These are phyloP conservation scores for Lepidocyrtinus sp. DNA, from an alignment of 2,888 invertebrate genomes.

Conservation along the genomic window DNA sequence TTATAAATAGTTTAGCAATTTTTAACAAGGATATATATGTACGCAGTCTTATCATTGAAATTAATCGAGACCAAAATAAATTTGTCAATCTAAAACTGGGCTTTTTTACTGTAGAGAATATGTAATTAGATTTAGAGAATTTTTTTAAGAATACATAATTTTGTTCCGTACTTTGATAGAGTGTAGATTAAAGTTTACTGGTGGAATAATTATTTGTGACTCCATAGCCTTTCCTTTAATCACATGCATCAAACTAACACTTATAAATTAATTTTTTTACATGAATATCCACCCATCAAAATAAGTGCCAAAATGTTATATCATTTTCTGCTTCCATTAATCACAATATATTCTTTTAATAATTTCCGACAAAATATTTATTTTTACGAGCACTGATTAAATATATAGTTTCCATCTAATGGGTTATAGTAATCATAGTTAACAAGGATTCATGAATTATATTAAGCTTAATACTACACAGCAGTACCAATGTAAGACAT, in stretches of 20 bases:
- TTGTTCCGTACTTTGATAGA: neutral
- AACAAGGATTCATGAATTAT: neutral
- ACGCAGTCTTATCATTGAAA: neutral
- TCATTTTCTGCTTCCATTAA: neutral
- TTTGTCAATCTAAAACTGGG: neutral
- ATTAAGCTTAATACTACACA: constrained; percentile 43
- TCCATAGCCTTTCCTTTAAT: no score
- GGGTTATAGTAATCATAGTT: neutral
- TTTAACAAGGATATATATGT: neutral
- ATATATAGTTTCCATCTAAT: neutral
- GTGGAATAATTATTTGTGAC: no score
- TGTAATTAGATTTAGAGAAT: neutral
- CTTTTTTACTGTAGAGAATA: neutral
- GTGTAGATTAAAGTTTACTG: neutral
- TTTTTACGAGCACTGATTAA: neutral
- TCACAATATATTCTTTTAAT: no score
- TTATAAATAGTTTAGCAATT: neutral
- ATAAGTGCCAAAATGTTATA: no score
- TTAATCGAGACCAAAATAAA: neutral
- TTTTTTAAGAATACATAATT: neutral
- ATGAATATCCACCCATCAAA: no score
- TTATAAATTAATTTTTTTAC: neutral
- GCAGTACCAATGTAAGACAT: constrained; percentile 64
- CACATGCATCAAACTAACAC: neutral
- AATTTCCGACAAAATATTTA: no score